phyloP scores from a whole-genome alignment of 2,797 vertebrate species.

The Apogon hyalosoma region DNA sequence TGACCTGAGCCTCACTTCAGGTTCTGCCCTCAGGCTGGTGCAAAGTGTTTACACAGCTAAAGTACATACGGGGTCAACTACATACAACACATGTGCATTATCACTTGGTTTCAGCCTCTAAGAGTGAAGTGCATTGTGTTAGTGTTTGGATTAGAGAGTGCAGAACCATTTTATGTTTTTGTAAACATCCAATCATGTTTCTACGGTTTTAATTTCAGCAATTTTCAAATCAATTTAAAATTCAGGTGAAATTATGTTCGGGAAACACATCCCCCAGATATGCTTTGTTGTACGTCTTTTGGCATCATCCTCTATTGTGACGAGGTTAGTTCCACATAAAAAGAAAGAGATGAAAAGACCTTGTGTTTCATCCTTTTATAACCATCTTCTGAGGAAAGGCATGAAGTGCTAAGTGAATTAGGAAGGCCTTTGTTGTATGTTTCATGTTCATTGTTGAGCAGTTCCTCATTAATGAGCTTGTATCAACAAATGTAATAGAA shows the following conservation, averaged over 20 bases:
- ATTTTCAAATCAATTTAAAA: conserved; percentile 19
- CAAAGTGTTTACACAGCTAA: conserved; percentile 39
- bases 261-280: conserved; percentile 19
- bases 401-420: conserved; percentile 64
- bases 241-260: conserved; percentile 24
- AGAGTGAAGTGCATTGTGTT: conserved; percentile 17
- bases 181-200: neutral
- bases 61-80: conserved; percentile 15
- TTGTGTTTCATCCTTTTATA: conserved; percentile 66
- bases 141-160: conserved; percentile 12
- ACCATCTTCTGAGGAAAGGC: conserved; percentile 55
- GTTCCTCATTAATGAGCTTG: conserved; percentile 63
- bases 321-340: conserved; percentile 48
- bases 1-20: conserved; percentile 39
- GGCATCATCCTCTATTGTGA: conserved; percentile 37
- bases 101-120: conserved; percentile 12
- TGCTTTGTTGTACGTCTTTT: conserved; percentile 33
- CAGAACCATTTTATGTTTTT: conserved; percentile 17
- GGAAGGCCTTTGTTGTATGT: conserved; percentile 59
- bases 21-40: conserved; percentile 34
- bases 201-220: conserved; percentile 8
- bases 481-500: conserved; percentile 29
- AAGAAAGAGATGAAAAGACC: conserved; percentile 59
- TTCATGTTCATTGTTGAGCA: conserved; percentile 52
- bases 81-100: conserved; percentile 20